These are phyloP conservation scores for Lophius piscatorius DNA, from an alignment of 2,113 vertebrate species.

Conservation along the genomic window DNA sequence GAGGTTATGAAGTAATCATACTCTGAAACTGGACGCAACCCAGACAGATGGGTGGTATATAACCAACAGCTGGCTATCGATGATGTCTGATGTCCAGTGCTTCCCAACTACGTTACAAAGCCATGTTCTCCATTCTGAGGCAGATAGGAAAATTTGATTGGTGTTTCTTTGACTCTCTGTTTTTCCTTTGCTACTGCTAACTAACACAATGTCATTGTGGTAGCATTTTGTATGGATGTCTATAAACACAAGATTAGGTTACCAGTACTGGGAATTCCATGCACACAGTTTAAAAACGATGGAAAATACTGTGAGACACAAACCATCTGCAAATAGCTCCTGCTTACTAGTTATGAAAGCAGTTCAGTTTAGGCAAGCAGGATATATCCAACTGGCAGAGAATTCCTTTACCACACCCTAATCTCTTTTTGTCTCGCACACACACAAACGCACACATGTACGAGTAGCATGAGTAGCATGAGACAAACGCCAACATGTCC, in stretches of 20 bases:
- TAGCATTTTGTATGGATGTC: conserved; percentile 16
- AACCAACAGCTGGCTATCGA: conserved; percentile 14
- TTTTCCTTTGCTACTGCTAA: not conserved
- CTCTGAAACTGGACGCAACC: conserved; percentile 15
- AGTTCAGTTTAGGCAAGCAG: conserved; percentile 58
- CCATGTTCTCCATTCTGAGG: not conserved
- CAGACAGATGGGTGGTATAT: not conserved
- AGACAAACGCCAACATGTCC: conserved; percentile 62
- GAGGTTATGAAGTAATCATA: conserved; percentile 25
- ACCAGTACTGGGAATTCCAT: conserved; percentile 8
- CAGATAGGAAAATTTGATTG: conserved; percentile 11
- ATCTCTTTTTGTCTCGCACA: conserved; percentile 43
- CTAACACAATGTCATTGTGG: conserved; percentile 9
- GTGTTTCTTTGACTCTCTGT: not conserved
- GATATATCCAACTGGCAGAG: conserved; percentile 69
- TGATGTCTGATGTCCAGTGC: conserved; percentile 6
- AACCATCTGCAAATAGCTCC: conserved; percentile 42
- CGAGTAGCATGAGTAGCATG: conserved; percentile 39
- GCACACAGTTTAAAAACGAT: conserved; percentile 19
- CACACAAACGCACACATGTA: not conserved
- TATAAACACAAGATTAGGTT: conserved; percentile 8
- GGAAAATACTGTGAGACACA: conserved; percentile 25
- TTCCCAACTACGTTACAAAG: not conserved
- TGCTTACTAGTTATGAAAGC: conserved; percentile 44
- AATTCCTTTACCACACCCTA: conserved; percentile 74